Evolutionary conservation across 2,888 invertebrate species (phyloP).

Genomic region (Pantelozetes paolii): DNA sequence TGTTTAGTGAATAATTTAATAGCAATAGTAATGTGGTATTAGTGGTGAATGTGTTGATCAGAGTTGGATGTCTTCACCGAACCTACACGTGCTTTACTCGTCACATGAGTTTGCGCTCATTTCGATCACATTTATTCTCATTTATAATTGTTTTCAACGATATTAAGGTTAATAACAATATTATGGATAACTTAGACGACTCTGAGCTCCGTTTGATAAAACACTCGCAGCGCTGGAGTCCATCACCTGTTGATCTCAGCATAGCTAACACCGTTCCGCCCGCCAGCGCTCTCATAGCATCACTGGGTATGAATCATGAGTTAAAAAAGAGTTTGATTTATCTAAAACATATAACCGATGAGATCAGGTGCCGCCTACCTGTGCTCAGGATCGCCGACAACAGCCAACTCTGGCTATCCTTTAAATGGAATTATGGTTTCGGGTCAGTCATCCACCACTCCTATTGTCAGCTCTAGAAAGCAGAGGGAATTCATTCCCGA

Average conservation of each 20-base stretch:
- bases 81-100: background rate
- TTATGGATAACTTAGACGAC: conserved; percentile 29
- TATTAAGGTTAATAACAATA: conserved; percentile 32
- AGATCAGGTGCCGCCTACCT: conserved; percentile 26
- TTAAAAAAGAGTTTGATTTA: background rate
- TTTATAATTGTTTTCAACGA: conserved; percentile 5
- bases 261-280: conserved; percentile 33
- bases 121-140: conserved; percentile 14
- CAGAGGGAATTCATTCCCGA: conserved; percentile 95
- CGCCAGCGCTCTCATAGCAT: conserved; percentile 24
- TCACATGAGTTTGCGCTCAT: conserved; percentile 33
- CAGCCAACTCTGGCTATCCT: conserved; percentile 7
- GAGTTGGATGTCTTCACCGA: conserved; percentile 10
- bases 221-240: conserved; percentile 34
- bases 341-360: background rate
- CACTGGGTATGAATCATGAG: conserved; percentile 9
- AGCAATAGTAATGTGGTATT: background rate
- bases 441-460: conserved; percentile 2
- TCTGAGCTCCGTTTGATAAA: conserved; percentile 24
- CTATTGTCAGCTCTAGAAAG: conserved; percentile 60
- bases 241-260: conserved; percentile 41
- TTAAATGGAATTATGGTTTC: conserved; percentile 32
- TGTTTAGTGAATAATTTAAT: background rate
- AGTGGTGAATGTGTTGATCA: conserved; percentile 20
- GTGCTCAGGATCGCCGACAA: conserved; percentile 15